Evolutionary conservation across 2,113 vertebrate species (phyloP), one percentile per base, ranked within the genome.

Genomic region (Carlito syrichta): DNA sequence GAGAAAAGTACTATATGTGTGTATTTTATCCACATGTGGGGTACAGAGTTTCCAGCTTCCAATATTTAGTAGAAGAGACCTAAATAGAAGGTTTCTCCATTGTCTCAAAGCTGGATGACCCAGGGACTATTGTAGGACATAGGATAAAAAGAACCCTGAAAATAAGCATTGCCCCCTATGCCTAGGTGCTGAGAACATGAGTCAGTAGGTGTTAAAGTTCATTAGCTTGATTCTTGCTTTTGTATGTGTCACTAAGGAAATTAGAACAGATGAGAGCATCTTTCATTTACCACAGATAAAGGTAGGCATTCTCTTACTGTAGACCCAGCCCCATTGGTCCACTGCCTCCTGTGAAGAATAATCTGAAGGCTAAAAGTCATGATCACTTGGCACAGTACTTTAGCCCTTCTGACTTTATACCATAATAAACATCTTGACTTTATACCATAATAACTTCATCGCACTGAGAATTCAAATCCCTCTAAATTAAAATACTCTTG

Each of bases 401-500:
- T 25, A 62, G 40, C 76, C 25, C 32, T 50, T 93, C 27, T 23
- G 52, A 83, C 83, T 45, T 89, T 76, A 62, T 27, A n/a, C 56
- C 56, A 27, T 91, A 82, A 97, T 90, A 79, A 91, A n/a, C n/a
- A n/a, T n/a, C 50, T 91, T 81, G 38, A 83, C 83, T 45, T 89
- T 76, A 62, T 27, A n/a, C 56, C 56, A 27, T 91, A 82, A 97
- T 90, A 79, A 91, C 56, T 96, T 96, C 69, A 90, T 91, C 90
- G 14, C n/a, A n/a, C 85, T 89, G 89, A 76, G 58, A 86, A 93
- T 87, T 95, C 74, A 97, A 81, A 97, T 97, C 62, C 76, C 43
- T 94, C 63, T 85, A 96, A 97, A 96, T 95, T 89, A 96, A 96
- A 98, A 94, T 96, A 92, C 79, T 69, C 63, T 32, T 32, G 76